A percentile compares a stretch with the other conserved stretches of the same genome.
Evolutionary conservation across 1,140 invertebrate species (phyloP).

Genomic region (Drosophila sturtevanti): DNA sequence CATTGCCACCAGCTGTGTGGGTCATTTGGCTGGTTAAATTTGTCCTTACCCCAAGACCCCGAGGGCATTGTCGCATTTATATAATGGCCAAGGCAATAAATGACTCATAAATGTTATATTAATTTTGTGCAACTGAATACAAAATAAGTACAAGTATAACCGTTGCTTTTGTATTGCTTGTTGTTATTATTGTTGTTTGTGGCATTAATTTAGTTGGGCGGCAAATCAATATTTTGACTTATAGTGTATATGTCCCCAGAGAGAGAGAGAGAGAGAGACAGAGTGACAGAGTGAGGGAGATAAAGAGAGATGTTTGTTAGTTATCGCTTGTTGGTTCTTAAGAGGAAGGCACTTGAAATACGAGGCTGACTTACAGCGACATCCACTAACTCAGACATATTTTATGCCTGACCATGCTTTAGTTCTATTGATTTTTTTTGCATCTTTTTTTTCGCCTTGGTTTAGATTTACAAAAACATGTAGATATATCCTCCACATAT

Average conservation of each 20-base stretch:
- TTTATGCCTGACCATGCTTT: slow-evolving; percentile 57
- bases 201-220: slow-evolving; percentile 49
- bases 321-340: slow-evolving; percentile 28
- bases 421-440: slow-evolving; percentile 68
- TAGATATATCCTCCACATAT: slow-evolving; percentile 10
- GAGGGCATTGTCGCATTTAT: slow-evolving; percentile 11
- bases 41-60: slow-evolving; percentile 3
- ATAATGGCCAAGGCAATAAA: slow-evolving; percentile 64
- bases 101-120: slow-evolving; percentile 72
- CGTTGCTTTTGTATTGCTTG: background rate
- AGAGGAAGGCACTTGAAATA: slow-evolving; percentile 49
- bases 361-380: slow-evolving; percentile 34
- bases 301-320: background rate
- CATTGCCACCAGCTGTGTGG: slow-evolving; percentile 60
- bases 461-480: slow-evolving; percentile 38
- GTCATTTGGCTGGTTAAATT: slow-evolving; percentile 58
- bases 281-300: background rate
- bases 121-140: slow-evolving; percentile 54
- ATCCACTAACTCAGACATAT: slow-evolving; percentile 38
- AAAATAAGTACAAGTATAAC: slow-evolving; percentile 20
- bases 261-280: background rate
- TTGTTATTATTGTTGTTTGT: slow-evolving; percentile 35
- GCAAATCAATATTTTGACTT: slow-evolving; percentile 69
- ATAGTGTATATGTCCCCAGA: slow-evolving; percentile 30
- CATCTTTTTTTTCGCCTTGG: slow-evolving; percentile 22